Evolutionary conservation across 2,888 invertebrate species (phyloP), one percentile per base, ranked within the genome.

Genomic region (Melitaea athalia): DNA sequence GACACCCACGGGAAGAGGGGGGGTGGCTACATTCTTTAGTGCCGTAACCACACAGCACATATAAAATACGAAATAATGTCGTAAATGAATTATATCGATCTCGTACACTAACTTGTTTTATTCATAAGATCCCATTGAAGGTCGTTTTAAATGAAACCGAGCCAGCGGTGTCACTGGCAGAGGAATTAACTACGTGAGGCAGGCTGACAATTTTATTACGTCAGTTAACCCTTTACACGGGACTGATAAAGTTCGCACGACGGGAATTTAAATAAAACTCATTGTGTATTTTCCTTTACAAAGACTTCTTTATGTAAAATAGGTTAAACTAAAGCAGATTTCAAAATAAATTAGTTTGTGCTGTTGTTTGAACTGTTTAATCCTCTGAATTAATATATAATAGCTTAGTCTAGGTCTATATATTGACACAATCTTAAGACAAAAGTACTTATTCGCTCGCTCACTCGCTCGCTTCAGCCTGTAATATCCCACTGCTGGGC

Each of bases 211-310:
- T 50, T 24, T 52, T 59, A 59, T 43, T 50, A 43, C 52, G 42
- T 15, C 43, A 59, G 65, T 52, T 65, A 60, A 59, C 65, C 50
- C 65, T 65, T 65, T 52, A 38, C 15, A 45, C 15, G 31, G 59
- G 59, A 43, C 15, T n/a, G 47, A 61, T 61, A 61, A 61, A 47
- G 5, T 57, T n/a, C 31, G 42, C 60, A 49, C 42, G 67, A 14
- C 42, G 15, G n/a, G 57, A 68, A 68, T 68, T 64, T 60, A 60
- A 68, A 68, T 68, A n/a, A n/a, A 31, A n/a, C 33, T 2, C n/a
- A n/a, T 55, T 50, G 10, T 50, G 17, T 52, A 52, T 11, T 24
- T 52, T 52, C 17, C 17, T 24, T 12, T 45, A 10, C 45, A 45
- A 12, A 12, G 14, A 45, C 45, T 45, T 12, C 12, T 45, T 45